Evolutionary conservation across 2,888 invertebrate genomes (phyloP).

Genomic region (Autographa gamma): DNA sequence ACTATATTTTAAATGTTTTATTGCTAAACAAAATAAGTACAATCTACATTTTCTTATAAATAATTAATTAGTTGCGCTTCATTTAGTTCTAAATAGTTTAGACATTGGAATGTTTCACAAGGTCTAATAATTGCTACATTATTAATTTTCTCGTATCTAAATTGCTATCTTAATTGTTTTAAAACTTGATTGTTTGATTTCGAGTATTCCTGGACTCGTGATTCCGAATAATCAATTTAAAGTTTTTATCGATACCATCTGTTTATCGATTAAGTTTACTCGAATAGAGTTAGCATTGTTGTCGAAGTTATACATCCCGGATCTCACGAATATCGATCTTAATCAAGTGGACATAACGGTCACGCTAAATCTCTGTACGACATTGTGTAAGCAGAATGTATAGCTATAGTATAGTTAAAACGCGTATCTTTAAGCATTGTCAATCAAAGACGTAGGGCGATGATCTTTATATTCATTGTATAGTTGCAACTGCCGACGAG

Average conservation of each 20-base stretch:
- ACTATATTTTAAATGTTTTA: no score
- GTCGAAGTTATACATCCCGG: slow-evolving; percentile 61
- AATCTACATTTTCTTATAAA: no score
- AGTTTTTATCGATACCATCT: slow-evolving; percentile 66
- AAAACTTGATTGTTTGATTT: slow-evolving; percentile 12
- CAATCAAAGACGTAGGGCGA: slow-evolving; percentile 70
- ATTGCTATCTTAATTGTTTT: slow-evolving; percentile 6
- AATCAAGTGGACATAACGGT: slow-evolving; percentile 78
- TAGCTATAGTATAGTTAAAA: slow-evolving; percentile 49
- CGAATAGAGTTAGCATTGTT: slow-evolving; percentile 74
- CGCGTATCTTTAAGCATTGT: slow-evolving; percentile 64
- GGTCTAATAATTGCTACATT: background rate
- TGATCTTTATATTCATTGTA: slow-evolving; percentile 68
- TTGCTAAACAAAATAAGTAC: no score
- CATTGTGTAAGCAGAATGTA: slow-evolving; percentile 52
- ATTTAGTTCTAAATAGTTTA: slow-evolving; percentile 7
- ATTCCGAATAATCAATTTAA: slow-evolving; percentile 51
- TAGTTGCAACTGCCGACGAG: slow-evolving; percentile 62
- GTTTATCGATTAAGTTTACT: slow-evolving; percentile 60
- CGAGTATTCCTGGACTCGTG: slow-evolving; percentile 14
- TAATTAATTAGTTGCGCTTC: no score
- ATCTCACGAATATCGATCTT: slow-evolving; percentile 75
- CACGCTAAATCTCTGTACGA: slow-evolving; percentile 57
- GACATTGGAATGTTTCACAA: background rate
- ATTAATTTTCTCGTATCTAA: slow-evolving; percentile 3